These are phyloP conservation scores for Drosophila kanapiae DNA, from an alignment of 1,140 invertebrate species.

Conservation along the genomic window DNA sequence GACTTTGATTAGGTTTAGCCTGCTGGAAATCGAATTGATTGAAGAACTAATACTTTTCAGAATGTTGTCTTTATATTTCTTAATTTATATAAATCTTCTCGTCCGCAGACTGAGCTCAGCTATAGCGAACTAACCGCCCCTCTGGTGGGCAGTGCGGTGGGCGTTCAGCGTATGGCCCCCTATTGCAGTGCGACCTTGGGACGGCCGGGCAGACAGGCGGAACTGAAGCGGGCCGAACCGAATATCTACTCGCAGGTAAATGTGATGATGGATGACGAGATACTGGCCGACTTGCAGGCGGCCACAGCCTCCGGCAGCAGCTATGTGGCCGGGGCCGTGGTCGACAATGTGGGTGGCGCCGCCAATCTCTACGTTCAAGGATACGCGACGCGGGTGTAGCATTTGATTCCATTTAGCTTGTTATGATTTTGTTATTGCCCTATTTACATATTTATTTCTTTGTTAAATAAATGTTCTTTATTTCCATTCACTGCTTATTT, in stretches of 20 bases:
- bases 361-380: constrained; percentile 57
- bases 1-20: too few relatives aligned
- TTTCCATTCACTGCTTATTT: background rate
- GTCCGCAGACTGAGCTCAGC: constrained; percentile 86
- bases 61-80: background rate
- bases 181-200: constrained; percentile 86
- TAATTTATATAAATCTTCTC: background rate
- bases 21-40: background rate
- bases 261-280: constrained; percentile 81
- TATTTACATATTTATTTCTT: constrained; percentile 16
- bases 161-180: constrained; percentile 85
- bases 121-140: constrained; percentile 87
- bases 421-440: constrained; percentile 20
- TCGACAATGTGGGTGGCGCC: constrained; percentile 70
- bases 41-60: background rate
- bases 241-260: constrained; percentile 88
- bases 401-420: constrained; percentile 13
- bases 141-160: constrained; percentile 59
- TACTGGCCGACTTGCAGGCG: constrained; percentile 71
- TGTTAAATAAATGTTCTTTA: constrained; percentile 48
- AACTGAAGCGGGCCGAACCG: constrained; percentile 86
- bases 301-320: constrained; percentile 66
- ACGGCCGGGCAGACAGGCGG: constrained; percentile 84
- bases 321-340: constrained; percentile 74
- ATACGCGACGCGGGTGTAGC: constrained; percentile 66